These are phyloP conservation scores for Vireo altiloquus DNA, from an alignment of 2,113 vertebrate genomes.

Conservation along the genomic window DNA sequence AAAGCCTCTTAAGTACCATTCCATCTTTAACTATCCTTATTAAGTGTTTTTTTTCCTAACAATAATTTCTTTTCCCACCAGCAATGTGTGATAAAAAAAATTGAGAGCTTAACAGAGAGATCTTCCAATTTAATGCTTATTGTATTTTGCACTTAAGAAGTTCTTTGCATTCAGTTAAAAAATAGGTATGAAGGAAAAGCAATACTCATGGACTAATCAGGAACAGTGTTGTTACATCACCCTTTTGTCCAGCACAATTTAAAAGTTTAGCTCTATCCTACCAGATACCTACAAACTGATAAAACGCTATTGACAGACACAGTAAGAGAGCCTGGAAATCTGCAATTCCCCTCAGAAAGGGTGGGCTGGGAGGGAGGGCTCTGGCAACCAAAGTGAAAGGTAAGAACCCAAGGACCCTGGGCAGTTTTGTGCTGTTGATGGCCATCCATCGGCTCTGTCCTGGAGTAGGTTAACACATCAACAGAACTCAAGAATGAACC, in stretches of 20 bases:
- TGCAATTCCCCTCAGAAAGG: not conserved
- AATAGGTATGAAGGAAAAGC: not conserved
- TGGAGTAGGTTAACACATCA: not conserved
- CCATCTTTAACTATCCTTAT: constrained; percentile 30
- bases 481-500: not conserved
- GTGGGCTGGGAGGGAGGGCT: not conserved
- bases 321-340: not conserved
- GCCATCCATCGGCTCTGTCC: not conserved
- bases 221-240: not conserved
- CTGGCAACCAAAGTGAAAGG: not conserved
- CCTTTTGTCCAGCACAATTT: not conserved
- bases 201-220: not conserved
- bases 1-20: constrained; percentile 50
- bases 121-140: not conserved
- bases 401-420: not conserved
- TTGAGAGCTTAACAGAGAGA: not conserved
- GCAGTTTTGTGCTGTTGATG: not conserved
- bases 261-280: not conserved
- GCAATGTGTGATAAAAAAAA: not conserved
- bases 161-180: not conserved
- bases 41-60: not conserved
- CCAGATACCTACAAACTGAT: not conserved
- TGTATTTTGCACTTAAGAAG: not conserved
- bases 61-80: not conserved
- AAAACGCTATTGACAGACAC: not conserved